phyloP scores from a whole-genome alignment of 2,888 invertebrate genomes.

The Deilephila elpenor region DNA sequence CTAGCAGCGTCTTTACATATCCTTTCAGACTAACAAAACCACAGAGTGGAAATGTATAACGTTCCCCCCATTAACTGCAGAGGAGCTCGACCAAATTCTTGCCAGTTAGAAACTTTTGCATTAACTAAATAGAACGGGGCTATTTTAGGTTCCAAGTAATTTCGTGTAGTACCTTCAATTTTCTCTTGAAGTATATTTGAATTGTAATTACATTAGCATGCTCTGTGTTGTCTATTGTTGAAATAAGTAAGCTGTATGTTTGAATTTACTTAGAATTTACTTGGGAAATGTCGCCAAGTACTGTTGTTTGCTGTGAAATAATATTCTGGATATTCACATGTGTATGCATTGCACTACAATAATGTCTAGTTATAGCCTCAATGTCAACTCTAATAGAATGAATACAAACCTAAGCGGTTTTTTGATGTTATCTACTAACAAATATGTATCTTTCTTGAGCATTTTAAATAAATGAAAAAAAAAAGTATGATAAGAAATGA shows the following conservation, averaged over 20 bases:
- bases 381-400: no score
- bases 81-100: not conserved
- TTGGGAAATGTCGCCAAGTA: not conserved
- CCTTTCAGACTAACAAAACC: not conserved
- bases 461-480: no score
- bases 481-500: no score
- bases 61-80: not conserved
- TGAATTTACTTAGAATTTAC: not conserved
- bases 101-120: conserved; percentile 9
- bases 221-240: not conserved
- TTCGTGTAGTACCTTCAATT: conserved; percentile 11
- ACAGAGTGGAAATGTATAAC: not conserved
- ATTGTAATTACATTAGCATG: conserved; percentile 15
- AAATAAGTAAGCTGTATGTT: not conserved
- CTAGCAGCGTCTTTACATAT: not conserved
- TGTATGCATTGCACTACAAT: not conserved
- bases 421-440: no score
- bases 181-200: conserved; percentile 1
- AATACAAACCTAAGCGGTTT: no score
- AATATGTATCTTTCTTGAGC: no score
- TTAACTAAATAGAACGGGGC: conserved; percentile 17
- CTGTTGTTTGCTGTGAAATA: not conserved
- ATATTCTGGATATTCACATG: no score
- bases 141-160: conserved; percentile 15
- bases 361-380: no score